Percentiles rank a stretch among this genome's conserved stretches.
phyloP scores from a whole-genome alignment of 2,888 invertebrate genomes.

The Megalurothrips usitatus region DNA sequence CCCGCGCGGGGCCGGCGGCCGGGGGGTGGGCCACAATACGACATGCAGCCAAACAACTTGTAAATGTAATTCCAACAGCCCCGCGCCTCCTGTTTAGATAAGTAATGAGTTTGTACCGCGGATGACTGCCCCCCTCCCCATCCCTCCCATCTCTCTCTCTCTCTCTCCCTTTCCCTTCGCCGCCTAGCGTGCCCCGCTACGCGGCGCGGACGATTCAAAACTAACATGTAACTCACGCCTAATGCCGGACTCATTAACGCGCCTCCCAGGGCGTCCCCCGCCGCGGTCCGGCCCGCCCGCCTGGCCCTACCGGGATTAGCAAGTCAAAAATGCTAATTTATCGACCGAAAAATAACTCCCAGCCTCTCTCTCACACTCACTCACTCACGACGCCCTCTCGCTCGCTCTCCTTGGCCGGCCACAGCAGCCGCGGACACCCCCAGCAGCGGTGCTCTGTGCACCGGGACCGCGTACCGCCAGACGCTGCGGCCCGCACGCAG shows the following conservation, averaged over 20 bases:
- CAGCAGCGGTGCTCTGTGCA: background rate
- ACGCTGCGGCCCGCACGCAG: no score
- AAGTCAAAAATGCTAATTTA: slow-evolving; percentile 21
- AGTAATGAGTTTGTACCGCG: slow-evolving; percentile 16
- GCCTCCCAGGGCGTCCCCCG: background rate
- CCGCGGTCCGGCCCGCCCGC: background rate
- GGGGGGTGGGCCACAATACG: background rate
- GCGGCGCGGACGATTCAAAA: background rate
- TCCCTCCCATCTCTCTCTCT: no score
- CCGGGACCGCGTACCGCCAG: background rate
- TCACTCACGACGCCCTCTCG: background rate
- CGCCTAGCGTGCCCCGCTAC: no score
- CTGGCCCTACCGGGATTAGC: background rate
- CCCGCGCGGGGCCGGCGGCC: background rate
- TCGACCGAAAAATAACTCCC: background rate
- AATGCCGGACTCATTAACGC: background rate
- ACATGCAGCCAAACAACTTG: slow-evolving; percentile 24
- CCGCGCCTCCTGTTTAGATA: slow-evolving; percentile 15
- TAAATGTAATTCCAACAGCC: slow-evolving; percentile 14
- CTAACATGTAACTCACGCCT: slow-evolving; percentile 5
- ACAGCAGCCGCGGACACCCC: background rate
- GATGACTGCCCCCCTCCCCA: background rate
- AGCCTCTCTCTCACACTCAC: background rate
- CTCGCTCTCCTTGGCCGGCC: background rate
- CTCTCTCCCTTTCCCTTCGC: no score